A percentile compares a stretch with the other conserved stretches of the same genome.
Evolutionary conservation across 2,888 invertebrate genomes (phyloP).

Genomic region (Cerastoderma edule): DNA sequence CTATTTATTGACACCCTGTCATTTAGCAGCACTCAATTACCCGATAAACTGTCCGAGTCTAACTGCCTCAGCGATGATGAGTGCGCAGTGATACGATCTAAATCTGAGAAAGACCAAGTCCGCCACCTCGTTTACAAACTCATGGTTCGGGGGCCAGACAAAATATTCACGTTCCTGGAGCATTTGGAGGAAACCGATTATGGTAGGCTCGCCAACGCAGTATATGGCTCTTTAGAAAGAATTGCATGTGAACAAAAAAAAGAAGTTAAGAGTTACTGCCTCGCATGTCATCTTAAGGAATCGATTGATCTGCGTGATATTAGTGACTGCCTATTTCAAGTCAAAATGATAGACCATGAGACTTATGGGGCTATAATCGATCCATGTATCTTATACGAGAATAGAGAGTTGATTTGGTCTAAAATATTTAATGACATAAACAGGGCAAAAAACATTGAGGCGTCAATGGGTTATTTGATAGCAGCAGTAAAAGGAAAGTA

Average conservation of each 20-base stretch:
- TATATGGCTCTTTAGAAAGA: background rate
- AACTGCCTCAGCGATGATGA: slow-evolving; percentile 14
- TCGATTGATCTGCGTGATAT: slow-evolving; percentile 8
- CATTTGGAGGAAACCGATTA: background rate
- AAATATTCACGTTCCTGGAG: background rate
- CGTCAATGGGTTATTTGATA: background rate
- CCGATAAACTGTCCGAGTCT: slow-evolving; percentile 1
- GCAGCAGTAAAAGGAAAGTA: slow-evolving; percentile 3
- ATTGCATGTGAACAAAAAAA: background rate
- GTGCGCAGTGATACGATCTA: slow-evolving; percentile 1
- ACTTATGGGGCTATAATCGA: slow-evolving; percentile 15
- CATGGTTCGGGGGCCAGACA: slow-evolving; percentile 13
- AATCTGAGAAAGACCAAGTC: slow-evolving; percentile 15
- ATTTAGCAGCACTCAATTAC: slow-evolving; percentile 2
- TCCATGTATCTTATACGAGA: background rate
- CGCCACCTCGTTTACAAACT: slow-evolving; percentile 1
- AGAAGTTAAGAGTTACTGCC: background rate
- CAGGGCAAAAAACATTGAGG: slow-evolving; percentile 4
- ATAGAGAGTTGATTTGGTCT: slow-evolving; percentile 9
- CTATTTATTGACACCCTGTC: background rate
- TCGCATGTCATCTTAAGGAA: background rate
- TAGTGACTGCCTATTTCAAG: slow-evolving; percentile 9
- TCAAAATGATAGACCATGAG: slow-evolving; percentile 7
- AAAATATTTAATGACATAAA: slow-evolving; percentile 4
- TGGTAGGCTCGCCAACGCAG: background rate